Conservation (phyloP, 2,797 vertebrate species). For the Girardinus metallicus region DNA sequence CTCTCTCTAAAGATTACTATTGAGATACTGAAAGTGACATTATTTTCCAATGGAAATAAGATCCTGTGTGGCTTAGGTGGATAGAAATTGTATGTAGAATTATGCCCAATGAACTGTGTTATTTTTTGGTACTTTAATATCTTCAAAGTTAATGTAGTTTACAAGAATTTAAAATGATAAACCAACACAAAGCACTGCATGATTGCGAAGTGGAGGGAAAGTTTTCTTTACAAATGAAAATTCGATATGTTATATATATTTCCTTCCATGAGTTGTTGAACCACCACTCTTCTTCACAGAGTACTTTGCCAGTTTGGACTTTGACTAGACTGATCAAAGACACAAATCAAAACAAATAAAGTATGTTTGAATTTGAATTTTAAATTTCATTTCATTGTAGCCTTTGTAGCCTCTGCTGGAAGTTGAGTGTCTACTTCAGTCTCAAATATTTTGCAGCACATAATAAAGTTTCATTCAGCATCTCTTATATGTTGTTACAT, state of each 20-base stretch:
- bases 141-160: not conserved
- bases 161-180: not conserved
- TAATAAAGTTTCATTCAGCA: not conserved
- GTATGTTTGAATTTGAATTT: too few relatives aligned
- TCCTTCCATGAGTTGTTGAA: not conserved
- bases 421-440: not conserved
- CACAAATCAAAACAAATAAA: not conserved
- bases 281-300: not conserved
- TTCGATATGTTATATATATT: not conserved
- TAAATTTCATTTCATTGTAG: not conserved
- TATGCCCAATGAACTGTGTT: not conserved
- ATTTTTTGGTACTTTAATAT: not conserved
- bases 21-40: not conserved
- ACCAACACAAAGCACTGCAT: not conserved
- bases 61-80: not conserved
- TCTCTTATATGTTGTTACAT: not conserved
- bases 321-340: not conserved
- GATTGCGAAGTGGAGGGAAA: not conserved
- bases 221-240: not conserved
- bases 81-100: not conserved
- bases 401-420: not conserved
- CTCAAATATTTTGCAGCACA: not conserved
- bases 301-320: not conserved
- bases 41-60: not conserved
- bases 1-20: constrained; percentile 11